Conservation (phyloP, 92 coral and sea anemone species). For the Pocillopora grandis region DNA sequence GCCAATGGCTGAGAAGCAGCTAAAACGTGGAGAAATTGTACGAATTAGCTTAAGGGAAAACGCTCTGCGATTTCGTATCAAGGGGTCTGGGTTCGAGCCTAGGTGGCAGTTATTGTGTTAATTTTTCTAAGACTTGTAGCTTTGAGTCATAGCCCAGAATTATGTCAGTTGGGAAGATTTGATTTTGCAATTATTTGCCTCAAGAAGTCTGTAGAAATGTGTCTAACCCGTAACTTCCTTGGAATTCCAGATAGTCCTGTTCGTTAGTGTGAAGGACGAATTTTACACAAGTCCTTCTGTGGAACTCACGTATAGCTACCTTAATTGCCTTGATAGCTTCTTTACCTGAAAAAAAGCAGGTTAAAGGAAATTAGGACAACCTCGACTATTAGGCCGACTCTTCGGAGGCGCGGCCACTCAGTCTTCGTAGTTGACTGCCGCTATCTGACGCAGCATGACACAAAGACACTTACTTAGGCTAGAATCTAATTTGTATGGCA, state of each 20-base stretch:
- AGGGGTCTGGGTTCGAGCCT: neutral
- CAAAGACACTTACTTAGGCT: constrained; percentile 49
- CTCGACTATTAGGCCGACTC: neutral
- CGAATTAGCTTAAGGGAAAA: no score
- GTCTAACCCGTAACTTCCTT: constrained; percentile 61
- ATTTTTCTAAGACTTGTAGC: no score
- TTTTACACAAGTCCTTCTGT: constrained; percentile 65
- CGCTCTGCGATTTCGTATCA: neutral
- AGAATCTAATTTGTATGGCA: constrained; percentile 55
- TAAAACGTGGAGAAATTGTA: neutral
- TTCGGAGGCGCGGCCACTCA: neutral
- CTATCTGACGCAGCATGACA: neutral
- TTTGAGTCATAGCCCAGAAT: no score
- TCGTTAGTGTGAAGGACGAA: constrained; percentile 57
- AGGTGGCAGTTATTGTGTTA: no score
- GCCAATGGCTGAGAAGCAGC: constrained; percentile 89
- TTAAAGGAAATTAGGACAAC: neutral
- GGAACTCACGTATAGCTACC: constrained; percentile 63
- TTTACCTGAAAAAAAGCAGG: constrained; percentile 37
- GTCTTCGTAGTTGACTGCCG: neutral
- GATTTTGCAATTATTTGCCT: no score
- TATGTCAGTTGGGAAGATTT: no score
- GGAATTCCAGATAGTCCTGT: constrained; percentile 56
- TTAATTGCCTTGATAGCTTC: constrained; percentile 52
- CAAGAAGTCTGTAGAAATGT: neutral